Percentiles rank a stretch among this genome's conserved stretches.
Evolutionary conservation across 2,797 vertebrate species (phyloP).

Genomic region (Sciurus carolinensis): DNA sequence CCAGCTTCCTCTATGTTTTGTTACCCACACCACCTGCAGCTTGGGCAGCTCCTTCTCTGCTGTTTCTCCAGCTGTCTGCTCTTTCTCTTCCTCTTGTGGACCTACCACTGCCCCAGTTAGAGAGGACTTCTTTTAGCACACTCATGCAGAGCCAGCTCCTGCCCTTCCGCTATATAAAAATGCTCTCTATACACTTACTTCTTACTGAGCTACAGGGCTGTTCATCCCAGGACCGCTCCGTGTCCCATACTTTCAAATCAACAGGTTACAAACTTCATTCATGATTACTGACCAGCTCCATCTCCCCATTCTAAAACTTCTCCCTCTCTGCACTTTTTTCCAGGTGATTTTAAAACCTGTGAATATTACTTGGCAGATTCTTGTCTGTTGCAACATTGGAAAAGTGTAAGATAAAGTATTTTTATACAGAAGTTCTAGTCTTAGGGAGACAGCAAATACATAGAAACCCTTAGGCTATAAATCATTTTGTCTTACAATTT

Average conservation of each 20-base stretch:
- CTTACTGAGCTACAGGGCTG: background rate
- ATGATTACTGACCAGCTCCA: background rate
- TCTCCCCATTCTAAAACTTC: background rate
- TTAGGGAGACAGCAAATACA: background rate
- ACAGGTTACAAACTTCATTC: background rate
- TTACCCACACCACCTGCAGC: background rate
- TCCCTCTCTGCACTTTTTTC: too few relatives aligned
- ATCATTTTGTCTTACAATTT: background rate
- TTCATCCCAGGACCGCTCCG: background rate
- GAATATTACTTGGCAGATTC: background rate
- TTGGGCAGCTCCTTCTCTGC: background rate
- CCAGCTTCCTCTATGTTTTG: too few relatives aligned
- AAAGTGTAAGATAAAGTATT: background rate
- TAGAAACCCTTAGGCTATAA: background rate
- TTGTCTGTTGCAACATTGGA: background rate
- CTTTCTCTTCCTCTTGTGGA: background rate
- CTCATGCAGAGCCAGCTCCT: background rate
- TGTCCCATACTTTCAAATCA: background rate
- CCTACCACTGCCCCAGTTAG: accelerated
- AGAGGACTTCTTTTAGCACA: too few relatives aligned
- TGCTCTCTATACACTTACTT: background rate
- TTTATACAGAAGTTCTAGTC: background rate
- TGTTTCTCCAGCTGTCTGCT: background rate
- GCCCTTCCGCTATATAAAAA: background rate
- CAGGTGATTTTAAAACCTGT: background rate